Conservation (phyloP, 2,888 invertebrate genomes). For the Drosophila anomelani region DNA sequence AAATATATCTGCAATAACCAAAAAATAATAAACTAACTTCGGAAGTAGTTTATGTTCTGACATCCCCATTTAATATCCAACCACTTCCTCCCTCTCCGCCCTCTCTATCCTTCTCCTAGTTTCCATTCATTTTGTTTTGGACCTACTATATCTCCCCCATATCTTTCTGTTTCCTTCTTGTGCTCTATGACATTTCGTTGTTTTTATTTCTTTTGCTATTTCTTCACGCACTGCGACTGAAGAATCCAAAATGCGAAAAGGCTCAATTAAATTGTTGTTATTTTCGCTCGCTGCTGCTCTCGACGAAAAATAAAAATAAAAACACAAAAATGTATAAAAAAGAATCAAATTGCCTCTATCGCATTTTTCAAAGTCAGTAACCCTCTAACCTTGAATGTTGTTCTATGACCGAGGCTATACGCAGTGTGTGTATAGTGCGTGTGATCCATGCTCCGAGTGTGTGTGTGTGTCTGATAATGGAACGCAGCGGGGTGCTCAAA, state of each 20-base stretch:
- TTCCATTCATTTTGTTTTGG: conserved; percentile 35
- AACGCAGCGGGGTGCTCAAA: conserved; percentile 61
- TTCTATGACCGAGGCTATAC: conserved; percentile 60
- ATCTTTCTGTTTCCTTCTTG: conserved; percentile 12
- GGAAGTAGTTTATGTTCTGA: background rate
- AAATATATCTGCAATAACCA: background rate
- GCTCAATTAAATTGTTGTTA: conserved; percentile 64
- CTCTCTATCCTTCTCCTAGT: conserved; percentile 19
- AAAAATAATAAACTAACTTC: background rate
- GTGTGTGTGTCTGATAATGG: conserved; percentile 48
- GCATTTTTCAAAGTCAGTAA: conserved; percentile 82
- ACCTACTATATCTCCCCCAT: conserved; percentile 9
- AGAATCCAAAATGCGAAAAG: conserved; percentile 59
- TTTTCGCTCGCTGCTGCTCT: conserved; percentile 32
- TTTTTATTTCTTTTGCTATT: conserved; percentile 16
- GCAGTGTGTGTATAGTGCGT: conserved; percentile 31
- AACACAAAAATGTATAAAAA: conserved; percentile 26
- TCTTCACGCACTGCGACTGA: conserved; percentile 65
- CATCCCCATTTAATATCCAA: too few relatives aligned
- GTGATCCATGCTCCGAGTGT: conserved; percentile 36
- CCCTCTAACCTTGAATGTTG: conserved; percentile 83
- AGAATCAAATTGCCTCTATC: conserved; percentile 67
- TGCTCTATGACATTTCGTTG: conserved; percentile 43
- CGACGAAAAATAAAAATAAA: conserved; percentile 13
- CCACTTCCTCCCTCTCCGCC: too few relatives aligned